Percentiles rank a stretch among this genome's conserved stretches.
These are phyloP conservation scores for Myocastor coypus DNA, from an alignment of 2,113 vertebrate species.

Conservation along the genomic window DNA sequence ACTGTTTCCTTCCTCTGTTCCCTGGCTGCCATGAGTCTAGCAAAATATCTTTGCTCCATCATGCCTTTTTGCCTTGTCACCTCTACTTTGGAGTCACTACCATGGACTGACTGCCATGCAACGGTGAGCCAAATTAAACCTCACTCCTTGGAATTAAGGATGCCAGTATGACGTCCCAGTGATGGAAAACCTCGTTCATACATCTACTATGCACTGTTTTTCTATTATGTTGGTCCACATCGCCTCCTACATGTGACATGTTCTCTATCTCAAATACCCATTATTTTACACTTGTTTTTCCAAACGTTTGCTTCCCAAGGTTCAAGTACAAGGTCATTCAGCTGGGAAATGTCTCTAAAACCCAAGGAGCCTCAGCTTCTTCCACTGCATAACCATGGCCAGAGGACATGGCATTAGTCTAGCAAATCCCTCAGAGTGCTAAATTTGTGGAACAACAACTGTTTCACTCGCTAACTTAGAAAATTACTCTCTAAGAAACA, in stretches of 20 bases:
- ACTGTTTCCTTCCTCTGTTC: neutral
- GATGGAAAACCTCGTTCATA: neutral
- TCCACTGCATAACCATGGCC: neutral
- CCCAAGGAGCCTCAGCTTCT: neutral
- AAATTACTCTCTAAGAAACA: neutral
- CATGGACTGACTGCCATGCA: neutral
- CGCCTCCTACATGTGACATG: neutral
- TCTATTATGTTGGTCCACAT: neutral
- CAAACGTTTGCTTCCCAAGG: neutral
- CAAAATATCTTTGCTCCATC: neutral
- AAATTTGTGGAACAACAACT: neutral
- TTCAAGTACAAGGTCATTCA: neutral
- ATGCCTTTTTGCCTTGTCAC: neutral
- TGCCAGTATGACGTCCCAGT: neutral
- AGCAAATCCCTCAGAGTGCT: fast-evolving
- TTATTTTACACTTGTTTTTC: neutral
- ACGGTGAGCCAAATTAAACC: neutral
- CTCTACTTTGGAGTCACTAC: neutral
- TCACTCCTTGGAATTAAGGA: neutral
- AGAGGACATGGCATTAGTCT: fast-evolving
- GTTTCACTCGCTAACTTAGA: neutral
- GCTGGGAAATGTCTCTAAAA: neutral
- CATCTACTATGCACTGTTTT: neutral
- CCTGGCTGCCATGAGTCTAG: neutral
- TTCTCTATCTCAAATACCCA: neutral